phyloP scores from a whole-genome alignment of 2,797 vertebrate genomes.

The Euthynnus affinis region DNA sequence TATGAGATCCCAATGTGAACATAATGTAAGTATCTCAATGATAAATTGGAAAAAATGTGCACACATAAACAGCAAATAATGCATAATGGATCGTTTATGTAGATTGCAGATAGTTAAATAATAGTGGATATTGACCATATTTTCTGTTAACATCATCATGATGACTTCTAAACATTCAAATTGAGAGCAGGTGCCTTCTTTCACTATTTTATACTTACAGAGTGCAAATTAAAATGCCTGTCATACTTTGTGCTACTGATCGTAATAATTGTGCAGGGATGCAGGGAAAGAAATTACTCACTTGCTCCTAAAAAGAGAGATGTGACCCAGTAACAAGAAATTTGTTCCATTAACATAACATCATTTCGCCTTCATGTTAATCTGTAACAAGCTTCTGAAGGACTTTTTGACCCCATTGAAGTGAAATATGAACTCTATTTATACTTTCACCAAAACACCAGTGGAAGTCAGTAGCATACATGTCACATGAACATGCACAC shows the following conservation, averaged over 20 bases:
- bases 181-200: background rate
- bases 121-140: background rate
- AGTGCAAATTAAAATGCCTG: conserved; percentile 59
- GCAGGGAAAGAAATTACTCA: conserved; percentile 46
- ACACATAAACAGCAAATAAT: too few species aligned
- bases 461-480: background rate
- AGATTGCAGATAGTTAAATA: conserved; percentile 3
- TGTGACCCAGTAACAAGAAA: conserved; percentile 42
- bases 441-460: conserved; percentile 4
- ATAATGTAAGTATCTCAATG: conserved; percentile 72
- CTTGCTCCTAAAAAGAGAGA: conserved; percentile 51
- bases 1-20: conserved; percentile 81
- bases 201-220: conserved; percentile 25
- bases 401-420: conserved; percentile 34
- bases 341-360: conserved; percentile 40
- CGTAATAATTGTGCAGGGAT: conserved; percentile 53
- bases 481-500: background rate
- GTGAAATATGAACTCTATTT: conserved; percentile 24
- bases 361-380: conserved; percentile 46
- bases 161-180: conserved; percentile 15
- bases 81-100: background rate
- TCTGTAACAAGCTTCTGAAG: conserved; percentile 27
- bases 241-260: conserved; percentile 50
- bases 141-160: background rate
- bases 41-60: conserved; percentile 19